These are phyloP conservation scores for Phoxinus phoxinus DNA, from an alignment of 2,113 vertebrate genomes.

Conservation along the genomic window DNA sequence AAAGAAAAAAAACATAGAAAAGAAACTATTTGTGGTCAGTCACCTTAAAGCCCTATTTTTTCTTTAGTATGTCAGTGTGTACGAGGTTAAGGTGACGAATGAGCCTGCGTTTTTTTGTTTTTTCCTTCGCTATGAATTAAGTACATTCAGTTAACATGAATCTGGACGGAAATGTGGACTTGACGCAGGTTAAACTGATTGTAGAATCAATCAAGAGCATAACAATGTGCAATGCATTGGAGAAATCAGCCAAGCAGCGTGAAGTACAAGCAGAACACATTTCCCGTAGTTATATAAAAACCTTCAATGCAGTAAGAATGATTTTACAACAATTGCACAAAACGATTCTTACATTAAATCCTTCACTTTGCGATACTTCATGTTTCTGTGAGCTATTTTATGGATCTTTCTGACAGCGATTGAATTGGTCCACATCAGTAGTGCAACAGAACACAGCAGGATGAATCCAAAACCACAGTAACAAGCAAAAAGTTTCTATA, in stretches of 20 bases:
- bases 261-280: neutral
- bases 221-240: neutral
- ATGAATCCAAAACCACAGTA: neutral
- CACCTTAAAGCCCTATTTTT: conserved; percentile 3
- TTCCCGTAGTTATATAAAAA: neutral
- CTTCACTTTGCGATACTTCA: neutral
- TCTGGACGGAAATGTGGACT: neutral
- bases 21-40: neutral
- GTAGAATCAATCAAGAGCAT: neutral
- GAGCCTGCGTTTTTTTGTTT: neutral
- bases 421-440: conserved; percentile 35
- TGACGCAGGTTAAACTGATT: neutral
- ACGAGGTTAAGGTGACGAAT: neutral
- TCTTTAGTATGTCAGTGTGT: conserved; percentile 14
- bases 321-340: neutral
- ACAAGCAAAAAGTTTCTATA: neutral
- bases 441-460: neutral
- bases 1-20: conserved; percentile 47
- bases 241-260: neutral
- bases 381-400: neutral
- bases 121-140: neutral
- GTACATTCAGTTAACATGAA: neutral
- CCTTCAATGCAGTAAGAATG: neutral
- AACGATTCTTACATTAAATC: neutral
- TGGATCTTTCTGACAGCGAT: neutral